Conservation (phyloP, 2,888 invertebrate species). For the Rhagium mordax region DNA sequence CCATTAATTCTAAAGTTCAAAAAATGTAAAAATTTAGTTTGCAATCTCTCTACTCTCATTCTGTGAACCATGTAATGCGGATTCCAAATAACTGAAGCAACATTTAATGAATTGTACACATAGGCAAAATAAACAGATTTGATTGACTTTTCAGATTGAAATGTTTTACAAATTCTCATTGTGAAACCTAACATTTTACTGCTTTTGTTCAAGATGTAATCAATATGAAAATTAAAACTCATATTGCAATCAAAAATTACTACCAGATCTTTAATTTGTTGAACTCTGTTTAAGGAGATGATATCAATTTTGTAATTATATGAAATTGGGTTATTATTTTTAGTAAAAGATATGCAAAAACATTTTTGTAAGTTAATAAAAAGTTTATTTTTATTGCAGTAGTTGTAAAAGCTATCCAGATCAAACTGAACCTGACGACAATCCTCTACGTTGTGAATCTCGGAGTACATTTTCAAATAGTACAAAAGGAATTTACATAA, state of each 20-base stretch:
- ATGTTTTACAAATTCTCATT: background rate
- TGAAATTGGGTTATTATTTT: background rate
- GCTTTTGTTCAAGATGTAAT: background rate
- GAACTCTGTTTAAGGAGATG: background rate
- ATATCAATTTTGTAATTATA: background rate
- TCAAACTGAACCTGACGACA: background rate
- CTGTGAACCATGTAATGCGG: background rate
- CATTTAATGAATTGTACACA: background rate
- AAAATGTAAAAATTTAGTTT: background rate
- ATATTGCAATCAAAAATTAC: background rate
- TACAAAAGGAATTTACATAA: background rate
- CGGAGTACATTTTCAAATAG: background rate
- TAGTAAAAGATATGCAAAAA: background rate
- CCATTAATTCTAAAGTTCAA: too few relatives aligned
- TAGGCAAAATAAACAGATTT: background rate
- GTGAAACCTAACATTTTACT: background rate
- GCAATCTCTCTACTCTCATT: background rate
- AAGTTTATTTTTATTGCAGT: background rate
- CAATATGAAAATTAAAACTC: background rate
- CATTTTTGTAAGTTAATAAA: background rate
- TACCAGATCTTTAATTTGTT: background rate
- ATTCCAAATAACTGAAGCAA: background rate
- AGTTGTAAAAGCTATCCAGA: background rate
- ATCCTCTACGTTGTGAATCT: background rate
- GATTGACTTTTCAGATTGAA: background rate